These are phyloP conservation scores for Hypena proboscidalis DNA, from an alignment of 2,888 invertebrate species.

Conservation along the genomic window DNA sequence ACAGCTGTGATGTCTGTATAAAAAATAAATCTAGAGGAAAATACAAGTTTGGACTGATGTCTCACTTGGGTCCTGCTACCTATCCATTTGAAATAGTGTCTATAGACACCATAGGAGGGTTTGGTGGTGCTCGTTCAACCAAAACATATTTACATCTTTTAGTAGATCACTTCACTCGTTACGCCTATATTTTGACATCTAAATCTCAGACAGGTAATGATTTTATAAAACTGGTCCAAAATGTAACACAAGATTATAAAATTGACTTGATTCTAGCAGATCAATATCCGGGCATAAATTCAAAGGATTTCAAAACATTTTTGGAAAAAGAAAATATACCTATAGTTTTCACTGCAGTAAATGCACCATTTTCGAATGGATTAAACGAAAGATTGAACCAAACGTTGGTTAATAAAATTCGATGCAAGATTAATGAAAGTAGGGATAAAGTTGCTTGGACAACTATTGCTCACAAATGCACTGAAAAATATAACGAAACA, in stretches of 20 bases:
- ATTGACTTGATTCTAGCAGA: neutral
- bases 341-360: slow-evolving; percentile 4
- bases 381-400: slow-evolving; percentile 2
- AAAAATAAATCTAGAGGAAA: slow-evolving; percentile 28
- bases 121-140: slow-evolving; percentile 34
- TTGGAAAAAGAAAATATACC: neutral
- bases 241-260: too few species aligned
- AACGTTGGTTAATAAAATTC: neutral
- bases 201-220: slow-evolving; percentile 22
- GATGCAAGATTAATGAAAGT: neutral
- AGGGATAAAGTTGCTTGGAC: neutral
- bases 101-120: slow-evolving; percentile 36
- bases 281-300: slow-evolving; percentile 7
- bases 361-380: slow-evolving; percentile 6
- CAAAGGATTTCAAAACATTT: slow-evolving; percentile 1
- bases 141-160: slow-evolving; percentile 39
- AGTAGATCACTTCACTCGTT: slow-evolving; percentile 29
- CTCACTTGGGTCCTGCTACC: slow-evolving; percentile 10
- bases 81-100: slow-evolving; percentile 29
- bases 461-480: neutral
- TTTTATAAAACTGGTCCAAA: too few species aligned
- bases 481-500: too few species aligned
- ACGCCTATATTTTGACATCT: slow-evolving; percentile 35
- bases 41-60: slow-evolving; percentile 20
- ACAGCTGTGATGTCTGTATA: slow-evolving; percentile 19